Base-by-base conservation (phyloP, 92 coral and sea anemone species). In the Palythoa grandis region DNA sequence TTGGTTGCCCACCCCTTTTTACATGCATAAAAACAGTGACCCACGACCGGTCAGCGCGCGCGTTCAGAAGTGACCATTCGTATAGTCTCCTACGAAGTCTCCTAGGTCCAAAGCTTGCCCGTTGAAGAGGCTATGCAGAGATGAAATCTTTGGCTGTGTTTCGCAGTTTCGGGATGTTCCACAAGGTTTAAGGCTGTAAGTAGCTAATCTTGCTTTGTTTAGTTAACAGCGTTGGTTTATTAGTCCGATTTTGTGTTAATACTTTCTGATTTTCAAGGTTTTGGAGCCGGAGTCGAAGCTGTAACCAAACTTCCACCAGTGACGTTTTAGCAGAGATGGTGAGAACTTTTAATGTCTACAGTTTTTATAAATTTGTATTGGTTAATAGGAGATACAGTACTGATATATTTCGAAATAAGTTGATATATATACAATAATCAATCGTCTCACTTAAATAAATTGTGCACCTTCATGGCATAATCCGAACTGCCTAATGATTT, bases 151-250 rank as follows among this genome's bases (percentile, higher is more conserved):
- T 69, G 74, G 14, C 47, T 0, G 74, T 69, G 14, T 35, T 69
- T n/a, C n/a, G n/a, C n/a, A n/a, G n/a, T n/a, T n/a, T 69, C 39
- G 74, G 43, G 74, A 69, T 69, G 47, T 24, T 11, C 74, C 74
- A 16, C 74, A 69, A 69, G 48, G 74, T 69, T 69, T 69, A 37
- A 29, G 25, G 19, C 1, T 7, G 11, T 22, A 69, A 0, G 11
- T 25, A 10, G 35, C 14, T 29, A 12, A 29, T 25, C 3, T 69
- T 25, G 7, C 7, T 24, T 69, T 14, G 17, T 69, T 63, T 19
- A 7, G 7, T 8, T 23, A 19, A 19, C 11, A 63, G 5, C 17
- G 69, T 5, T 63, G 24, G 23, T 6, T 25, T 11, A 69, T 69
- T 3, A 25, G 29, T 22, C n/a, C 4, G 6, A 22, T 67, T 67